Percentiles rank a stretch among this genome's conserved stretches.
phyloP scores from a whole-genome alignment of 2,113 vertebrate genomes.

The Trematomus loennbergii region DNA sequence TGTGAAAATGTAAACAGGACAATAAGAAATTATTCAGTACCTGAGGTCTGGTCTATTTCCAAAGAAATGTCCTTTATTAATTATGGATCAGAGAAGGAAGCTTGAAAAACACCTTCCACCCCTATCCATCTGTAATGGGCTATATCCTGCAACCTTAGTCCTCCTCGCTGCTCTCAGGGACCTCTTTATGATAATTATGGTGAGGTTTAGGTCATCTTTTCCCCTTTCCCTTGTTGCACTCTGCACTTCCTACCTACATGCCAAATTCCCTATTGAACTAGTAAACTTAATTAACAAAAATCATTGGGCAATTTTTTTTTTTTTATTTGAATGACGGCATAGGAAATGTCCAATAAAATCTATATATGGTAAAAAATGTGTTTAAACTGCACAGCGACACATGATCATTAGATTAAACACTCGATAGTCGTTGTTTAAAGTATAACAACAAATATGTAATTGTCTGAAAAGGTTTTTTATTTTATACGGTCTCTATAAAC shows the following conservation, averaged over 20 bases:
- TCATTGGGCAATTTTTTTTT: not conserved
- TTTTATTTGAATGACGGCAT: not conserved
- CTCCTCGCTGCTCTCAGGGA: slow-evolving; percentile 17
- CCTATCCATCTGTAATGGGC: slow-evolving; percentile 1
- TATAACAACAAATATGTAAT: not conserved
- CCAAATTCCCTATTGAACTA: not conserved
- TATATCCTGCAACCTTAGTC: not conserved
- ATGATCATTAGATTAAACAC: not conserved
- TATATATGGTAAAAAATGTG: not conserved
- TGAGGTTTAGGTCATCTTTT: not conserved
- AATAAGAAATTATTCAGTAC: slow-evolving; percentile 16
- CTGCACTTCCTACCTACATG: not conserved
- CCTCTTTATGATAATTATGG: not conserved
- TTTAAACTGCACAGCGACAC: not conserved
- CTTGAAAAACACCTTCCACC: not conserved
- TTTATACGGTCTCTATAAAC: not conserved
- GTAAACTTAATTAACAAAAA: not conserved
- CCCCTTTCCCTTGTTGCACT: not conserved
- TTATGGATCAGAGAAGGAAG: slow-evolving; percentile 67
- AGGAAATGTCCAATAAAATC: not conserved
- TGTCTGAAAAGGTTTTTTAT: not conserved
- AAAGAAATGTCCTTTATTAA: slow-evolving; percentile 69
- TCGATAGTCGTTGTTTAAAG: not conserved
- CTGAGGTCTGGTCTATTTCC: slow-evolving; percentile 48
- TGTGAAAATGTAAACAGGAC: slow-evolving; percentile 3